Conservation (phyloP, 2,113 vertebrate species). For the Tiliqua scincoides region DNA sequence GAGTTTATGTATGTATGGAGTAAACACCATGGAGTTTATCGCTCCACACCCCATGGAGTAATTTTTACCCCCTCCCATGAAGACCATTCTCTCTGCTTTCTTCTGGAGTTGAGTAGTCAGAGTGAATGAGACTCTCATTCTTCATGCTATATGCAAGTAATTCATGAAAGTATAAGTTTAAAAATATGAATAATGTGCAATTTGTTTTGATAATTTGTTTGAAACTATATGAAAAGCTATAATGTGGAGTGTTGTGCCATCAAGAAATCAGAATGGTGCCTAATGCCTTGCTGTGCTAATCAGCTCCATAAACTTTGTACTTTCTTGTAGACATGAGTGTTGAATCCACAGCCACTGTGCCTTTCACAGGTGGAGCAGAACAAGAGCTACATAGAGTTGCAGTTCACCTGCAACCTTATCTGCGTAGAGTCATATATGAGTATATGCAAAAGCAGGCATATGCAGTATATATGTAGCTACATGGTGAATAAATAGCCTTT, state of each 20-base stretch:
- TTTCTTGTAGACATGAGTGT: neutral
- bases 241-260: neutral
- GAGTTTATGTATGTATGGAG: too few relatives aligned
- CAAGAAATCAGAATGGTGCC: neutral
- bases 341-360: neutral
- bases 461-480: neutral
- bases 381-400: neutral
- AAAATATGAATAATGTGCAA: neutral
- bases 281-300: neutral
- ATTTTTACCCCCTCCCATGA: neutral
- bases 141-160: neutral
- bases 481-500: too few relatives aligned
- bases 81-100: neutral
- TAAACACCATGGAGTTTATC: neutral
- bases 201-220: neutral
- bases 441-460: too few relatives aligned
- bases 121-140: neutral
- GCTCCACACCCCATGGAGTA: too few relatives aligned
- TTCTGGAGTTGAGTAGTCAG: neutral
- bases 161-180: neutral
- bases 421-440: neutral
- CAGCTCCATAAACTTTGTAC: neutral
- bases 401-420: neutral
- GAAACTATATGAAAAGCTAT: neutral
- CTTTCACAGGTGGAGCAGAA: neutral